Evolutionary conservation across 2,797 vertebrate species (phyloP).

Genomic region (Danio kyathit): DNA sequence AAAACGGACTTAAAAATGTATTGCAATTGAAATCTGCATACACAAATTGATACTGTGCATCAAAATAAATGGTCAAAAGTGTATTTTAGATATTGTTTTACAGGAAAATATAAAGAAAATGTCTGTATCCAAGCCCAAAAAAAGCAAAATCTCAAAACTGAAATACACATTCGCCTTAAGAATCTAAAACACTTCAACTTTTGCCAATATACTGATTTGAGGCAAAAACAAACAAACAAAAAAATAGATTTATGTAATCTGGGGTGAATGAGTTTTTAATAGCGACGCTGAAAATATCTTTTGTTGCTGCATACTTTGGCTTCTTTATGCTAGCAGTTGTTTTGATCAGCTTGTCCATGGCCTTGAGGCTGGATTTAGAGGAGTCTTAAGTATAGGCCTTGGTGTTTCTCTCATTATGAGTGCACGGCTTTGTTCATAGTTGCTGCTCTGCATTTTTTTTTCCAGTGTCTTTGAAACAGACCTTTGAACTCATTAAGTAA

Average conservation of each 20-base stretch:
- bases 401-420: slow-evolving; percentile 3
- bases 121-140: too few relatives aligned
- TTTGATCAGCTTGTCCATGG: slow-evolving; percentile 4
- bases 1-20: too few relatives aligned
- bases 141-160: too few relatives aligned
- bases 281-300: not conserved
- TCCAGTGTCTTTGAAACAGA: slow-evolving; percentile 5
- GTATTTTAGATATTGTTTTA: too few relatives aligned
- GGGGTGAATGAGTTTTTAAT: not conserved
- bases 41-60: too few relatives aligned
- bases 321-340: slow-evolving; percentile 21
- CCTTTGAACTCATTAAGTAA: slow-evolving; percentile 18
- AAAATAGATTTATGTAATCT: not conserved
- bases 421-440: not conserved
- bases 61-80: too few relatives aligned
- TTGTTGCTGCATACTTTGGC: slow-evolving; percentile 26
- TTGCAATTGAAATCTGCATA: too few relatives aligned
- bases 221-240: not conserved
- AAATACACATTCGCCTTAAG: not conserved
- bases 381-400: not conserved
- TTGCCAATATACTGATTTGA: not conserved
- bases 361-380: slow-evolving; percentile 3
- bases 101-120: too few relatives aligned
- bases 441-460: not conserved
- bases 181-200: not conserved